Conservation (phyloP, 2,113 vertebrate genomes). For the Lycaon pictus region DNA sequence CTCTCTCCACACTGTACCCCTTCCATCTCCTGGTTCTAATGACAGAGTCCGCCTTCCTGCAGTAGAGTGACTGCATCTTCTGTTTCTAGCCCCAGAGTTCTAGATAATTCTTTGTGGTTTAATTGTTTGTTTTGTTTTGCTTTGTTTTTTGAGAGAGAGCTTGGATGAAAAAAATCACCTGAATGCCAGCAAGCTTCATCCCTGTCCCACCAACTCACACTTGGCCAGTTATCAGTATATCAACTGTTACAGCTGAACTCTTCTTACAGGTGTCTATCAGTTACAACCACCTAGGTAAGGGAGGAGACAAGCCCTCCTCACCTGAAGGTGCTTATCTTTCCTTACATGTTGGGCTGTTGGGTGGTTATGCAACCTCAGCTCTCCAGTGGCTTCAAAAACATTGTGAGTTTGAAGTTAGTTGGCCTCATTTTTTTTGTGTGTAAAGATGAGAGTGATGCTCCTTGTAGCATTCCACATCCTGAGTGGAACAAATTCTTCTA, state of each 20-base stretch:
- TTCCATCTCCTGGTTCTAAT: not conserved
- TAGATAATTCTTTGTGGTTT: not conserved
- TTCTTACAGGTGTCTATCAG: not conserved
- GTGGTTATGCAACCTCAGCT: not conserved
- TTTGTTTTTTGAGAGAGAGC: not conserved
- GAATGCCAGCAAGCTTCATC: not conserved
- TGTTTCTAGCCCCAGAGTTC: not conserved
- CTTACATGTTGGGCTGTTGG: not conserved
- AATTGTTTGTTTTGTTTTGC: not conserved
- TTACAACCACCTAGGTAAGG: not conserved
- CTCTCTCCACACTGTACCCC: not conserved
- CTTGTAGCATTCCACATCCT: not conserved
- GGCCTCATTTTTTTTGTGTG: not conserved
- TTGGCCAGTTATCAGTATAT: not conserved
- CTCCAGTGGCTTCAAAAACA: not conserved
- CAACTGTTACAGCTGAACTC: not conserved
- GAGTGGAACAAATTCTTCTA: not conserved
- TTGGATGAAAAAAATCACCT: not conserved
- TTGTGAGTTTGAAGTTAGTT: not conserved
- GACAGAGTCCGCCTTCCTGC: not conserved
- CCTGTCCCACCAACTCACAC: not conserved
- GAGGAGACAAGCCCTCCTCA: not conserved
- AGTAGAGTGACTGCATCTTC: not conserved
- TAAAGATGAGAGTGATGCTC: not conserved
- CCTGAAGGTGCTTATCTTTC: not conserved